Evolutionary conservation across 1,140 invertebrate genomes (phyloP), one percentile per base, ranked within the genome.

Genomic region (Drosophila athabasca): DNA sequence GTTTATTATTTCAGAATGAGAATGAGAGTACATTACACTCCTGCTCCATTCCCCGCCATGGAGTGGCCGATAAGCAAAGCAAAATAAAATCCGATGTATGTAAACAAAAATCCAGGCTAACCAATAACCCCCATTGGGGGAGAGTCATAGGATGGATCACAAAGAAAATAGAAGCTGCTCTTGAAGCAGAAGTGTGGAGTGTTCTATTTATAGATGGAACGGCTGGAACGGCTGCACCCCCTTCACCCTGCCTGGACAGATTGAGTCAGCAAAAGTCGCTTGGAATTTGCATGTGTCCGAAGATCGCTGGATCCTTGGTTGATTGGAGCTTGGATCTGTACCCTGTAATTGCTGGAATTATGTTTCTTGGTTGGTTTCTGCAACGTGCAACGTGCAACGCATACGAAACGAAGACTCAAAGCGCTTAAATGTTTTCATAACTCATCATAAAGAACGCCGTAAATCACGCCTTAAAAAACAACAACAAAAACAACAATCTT

Each of bases 361-460:
- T 65, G 49, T 55, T 17, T 50, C 54, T 67, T 41, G 61, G n/a
- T 19, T 22, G 46, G 44, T 58, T 26, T 71, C 46, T 61, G 51
- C 31, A 53, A 83, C 79, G 79, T 61, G 51, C 31, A 53, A 83
- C 79, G 79, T 82, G 79, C 43, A 19, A 11, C 0, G 68, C 78
- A 81, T 82, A 45, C 43, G 11, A 24, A 31, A 57, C 24, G 45
- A 59, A 57, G 17, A 41, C 49, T 50, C 55, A 31, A 46, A 46
- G 46, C 53, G 69, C 68, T 35, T 50, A 62, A 58, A 46, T 73
- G 70, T 67, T 78, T 83, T 78, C 79, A 83, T 83, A 83, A 83
- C 65, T 83, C 65, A 79, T 69, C 58, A 55, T 45, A 50, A 67
- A 70, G 70, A 39, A 51, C 65, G 62, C 35, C 54, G 70, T 83